Percentiles rank a stretch among this genome's conserved stretches.
phyloP scores from a whole-genome alignment of 2,113 vertebrate species.

The Paradoxurus hermaphroditus region DNA sequence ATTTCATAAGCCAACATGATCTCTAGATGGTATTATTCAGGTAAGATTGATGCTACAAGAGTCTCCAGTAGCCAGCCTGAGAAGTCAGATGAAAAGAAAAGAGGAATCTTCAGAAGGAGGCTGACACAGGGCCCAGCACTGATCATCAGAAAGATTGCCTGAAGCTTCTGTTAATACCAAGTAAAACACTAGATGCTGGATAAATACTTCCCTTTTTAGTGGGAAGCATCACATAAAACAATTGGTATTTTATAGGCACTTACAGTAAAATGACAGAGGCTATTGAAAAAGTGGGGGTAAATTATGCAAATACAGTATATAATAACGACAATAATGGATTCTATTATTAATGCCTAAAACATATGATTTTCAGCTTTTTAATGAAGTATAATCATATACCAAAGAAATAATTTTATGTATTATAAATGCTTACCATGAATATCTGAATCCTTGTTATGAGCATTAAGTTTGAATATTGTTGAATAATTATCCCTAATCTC shows the following conservation, averaged over 20 bases:
- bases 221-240: neutral
- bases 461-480: neutral
- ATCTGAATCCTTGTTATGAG: neutral
- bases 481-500: neutral
- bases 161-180: neutral
- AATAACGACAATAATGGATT: neutral
- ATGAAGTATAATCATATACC: neutral
- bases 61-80: neutral
- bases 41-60: neutral
- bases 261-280: neutral
- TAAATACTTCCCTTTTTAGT: neutral
- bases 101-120: neutral
- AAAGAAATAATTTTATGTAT: neutral
- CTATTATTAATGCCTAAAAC: neutral
- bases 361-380: neutral
- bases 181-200: neutral
- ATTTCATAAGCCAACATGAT: neutral
- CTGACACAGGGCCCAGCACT: fast-evolving
- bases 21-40: neutral
- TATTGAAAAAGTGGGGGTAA: neutral
- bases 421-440: neutral
- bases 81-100: neutral
- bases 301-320: neutral
- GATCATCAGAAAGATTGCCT: neutral
- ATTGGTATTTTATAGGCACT: neutral